Evolutionary conservation across 2,888 invertebrate genomes (phyloP), one percentile per base, ranked within the genome.

Genomic region (Hedychridium roseum): DNA sequence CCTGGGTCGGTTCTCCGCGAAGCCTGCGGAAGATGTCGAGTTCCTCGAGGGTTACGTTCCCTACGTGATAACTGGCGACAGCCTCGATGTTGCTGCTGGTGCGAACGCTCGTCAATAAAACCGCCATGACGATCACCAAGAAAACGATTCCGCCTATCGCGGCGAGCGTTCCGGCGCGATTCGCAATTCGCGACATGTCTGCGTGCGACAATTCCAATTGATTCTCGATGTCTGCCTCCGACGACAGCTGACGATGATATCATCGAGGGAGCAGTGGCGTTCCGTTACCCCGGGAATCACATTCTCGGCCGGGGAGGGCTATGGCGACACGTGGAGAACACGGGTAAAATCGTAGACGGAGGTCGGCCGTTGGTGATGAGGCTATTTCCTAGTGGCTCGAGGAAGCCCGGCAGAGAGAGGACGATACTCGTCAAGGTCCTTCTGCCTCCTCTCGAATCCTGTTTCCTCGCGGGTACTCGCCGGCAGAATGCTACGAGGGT

Each of bases 161-260:
- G 26, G 63, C 67, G 34, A 59, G 42, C 6, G 57, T 57, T 26
- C 56, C 57, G 32, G 54, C 55, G 42, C 70, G 67, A 55, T 47
- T 64, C 45, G 60, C 54, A 49, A 61, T 51, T 32, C 66, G 61
- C 60, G 69, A 64, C 68, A 68, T 68, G 43, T 49, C 61, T 62
- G 38, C 20, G 17, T 27, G 7, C 43, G 45, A 36, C 28, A 32
- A 23, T 35, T 15, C 37, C 21, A 42, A 40, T 17, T 39, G 37
- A 50, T 28, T 38, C 42, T 21, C 23, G 14, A 12, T 11, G 32
- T 14, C 20, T 31, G 28, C 28, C 11, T 38, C 27, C 27, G 7
- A 26, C 11, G 20, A 28, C 11, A 28, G 9, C 28, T 3, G 14
- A 6, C 28, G 28, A 28, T 28, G 28, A 28, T 28, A 28, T 28